Conservation (phyloP, 2,113 vertebrate genomes). For the Thunnus thynnus region DNA sequence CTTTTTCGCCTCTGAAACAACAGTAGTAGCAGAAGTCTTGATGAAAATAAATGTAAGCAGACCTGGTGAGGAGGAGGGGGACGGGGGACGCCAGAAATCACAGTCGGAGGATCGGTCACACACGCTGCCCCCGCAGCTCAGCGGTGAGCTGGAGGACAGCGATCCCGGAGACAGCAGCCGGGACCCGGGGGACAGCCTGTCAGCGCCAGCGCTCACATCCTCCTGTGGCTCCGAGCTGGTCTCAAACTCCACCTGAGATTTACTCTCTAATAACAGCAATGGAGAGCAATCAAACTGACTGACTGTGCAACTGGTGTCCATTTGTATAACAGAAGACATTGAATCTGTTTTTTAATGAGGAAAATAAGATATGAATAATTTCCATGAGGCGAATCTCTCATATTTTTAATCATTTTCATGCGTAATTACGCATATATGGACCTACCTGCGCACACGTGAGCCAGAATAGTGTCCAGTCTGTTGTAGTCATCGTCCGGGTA, state of each 20-base stretch:
- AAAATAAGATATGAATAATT: not conserved
- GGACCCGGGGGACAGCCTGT: slow-evolving; percentile 84
- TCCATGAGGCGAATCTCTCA: not conserved
- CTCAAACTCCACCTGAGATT: slow-evolving; percentile 68
- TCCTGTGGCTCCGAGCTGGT: slow-evolving; percentile 56
- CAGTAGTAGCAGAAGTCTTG: not conserved
- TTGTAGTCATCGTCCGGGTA: slow-evolving; percentile 88
- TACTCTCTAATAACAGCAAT: slow-evolving; percentile 65
- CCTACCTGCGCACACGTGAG: slow-evolving; percentile 89
- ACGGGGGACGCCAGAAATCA: slow-evolving; percentile 95
- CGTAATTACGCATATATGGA: slow-evolving; percentile 63
- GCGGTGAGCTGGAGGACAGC: slow-evolving; percentile 87
- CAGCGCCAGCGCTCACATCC: slow-evolving; percentile 66
- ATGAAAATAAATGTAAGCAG: not conserved
- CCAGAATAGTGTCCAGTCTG: slow-evolving; percentile 84
- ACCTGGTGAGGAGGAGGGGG: slow-evolving; percentile 95
- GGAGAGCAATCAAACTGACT: not conserved
- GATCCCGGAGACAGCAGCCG: slow-evolving; percentile 67
- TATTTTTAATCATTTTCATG: slow-evolving; percentile 7
- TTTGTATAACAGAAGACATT: not conserved
- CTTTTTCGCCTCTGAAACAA: not conserved
- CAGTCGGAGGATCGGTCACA: slow-evolving; percentile 88
- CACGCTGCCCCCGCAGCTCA: slow-evolving; percentile 90
- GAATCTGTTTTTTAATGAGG: too few species aligned
- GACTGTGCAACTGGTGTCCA: not conserved